These are phyloP conservation scores for Drosophila pegasa DNA, from an alignment of 2,888 invertebrate genomes.

Conservation along the genomic window DNA sequence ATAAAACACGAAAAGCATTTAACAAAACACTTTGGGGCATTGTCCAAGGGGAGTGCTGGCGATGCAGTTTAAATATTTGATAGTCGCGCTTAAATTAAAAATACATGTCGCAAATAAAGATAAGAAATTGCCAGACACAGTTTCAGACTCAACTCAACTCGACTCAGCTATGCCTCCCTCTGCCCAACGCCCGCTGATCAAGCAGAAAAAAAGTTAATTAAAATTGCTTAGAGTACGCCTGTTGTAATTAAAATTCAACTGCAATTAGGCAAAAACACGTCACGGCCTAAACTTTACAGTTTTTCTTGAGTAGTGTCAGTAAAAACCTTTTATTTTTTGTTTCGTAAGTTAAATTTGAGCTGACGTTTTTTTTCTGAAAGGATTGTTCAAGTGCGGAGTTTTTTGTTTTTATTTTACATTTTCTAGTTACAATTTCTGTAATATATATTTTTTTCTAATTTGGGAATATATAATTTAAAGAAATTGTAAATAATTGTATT, in stretches of 20 bases:
- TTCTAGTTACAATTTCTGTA: neutral
- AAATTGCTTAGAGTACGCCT: constrained; percentile 48
- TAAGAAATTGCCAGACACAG: constrained; percentile 52
- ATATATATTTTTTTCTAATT: neutral
- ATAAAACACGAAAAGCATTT: constrained; percentile 48
- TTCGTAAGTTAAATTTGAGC: constrained; percentile 17
- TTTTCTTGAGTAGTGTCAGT: constrained; percentile 15
- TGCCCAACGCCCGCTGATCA: neutral
- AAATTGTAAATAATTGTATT: too few relatives aligned
- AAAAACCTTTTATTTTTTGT: constrained; percentile 3
- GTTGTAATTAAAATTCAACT: constrained; percentile 60
- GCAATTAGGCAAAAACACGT: constrained; percentile 58
- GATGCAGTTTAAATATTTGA: constrained; percentile 55
- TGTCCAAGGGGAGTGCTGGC: constrained; percentile 47
- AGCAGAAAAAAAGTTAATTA: constrained; percentile 59
- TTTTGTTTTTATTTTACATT: neutral
- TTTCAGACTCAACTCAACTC: constrained; percentile 14
- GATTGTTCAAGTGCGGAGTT: neutral
- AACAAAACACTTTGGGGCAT: constrained; percentile 55
- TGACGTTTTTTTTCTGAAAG: constrained; percentile 1
- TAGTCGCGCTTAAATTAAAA: constrained; percentile 68
- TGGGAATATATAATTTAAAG: neutral
- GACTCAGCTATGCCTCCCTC: neutral
- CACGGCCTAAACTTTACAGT: constrained; percentile 17
- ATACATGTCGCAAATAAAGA: constrained; percentile 73